Conservation (phyloP, 2,797 vertebrate genomes). For the Eulemur mongoz region DNA sequence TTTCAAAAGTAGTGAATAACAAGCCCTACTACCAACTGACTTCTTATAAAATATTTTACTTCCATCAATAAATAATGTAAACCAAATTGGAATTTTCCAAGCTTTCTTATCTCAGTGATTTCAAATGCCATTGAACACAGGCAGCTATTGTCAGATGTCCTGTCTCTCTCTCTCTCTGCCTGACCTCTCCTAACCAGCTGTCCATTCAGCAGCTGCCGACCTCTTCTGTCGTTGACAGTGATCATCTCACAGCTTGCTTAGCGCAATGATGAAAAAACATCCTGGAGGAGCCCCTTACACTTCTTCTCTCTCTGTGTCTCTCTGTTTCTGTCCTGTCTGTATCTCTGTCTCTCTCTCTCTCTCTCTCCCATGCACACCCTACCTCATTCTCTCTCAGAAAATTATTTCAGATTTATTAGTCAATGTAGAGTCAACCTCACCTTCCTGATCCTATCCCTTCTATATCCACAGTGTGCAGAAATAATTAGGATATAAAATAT, state of each 20-base stretch:
- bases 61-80: constrained; percentile 26
- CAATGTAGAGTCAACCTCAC: not conserved
- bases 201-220: not conserved
- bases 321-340: not conserved
- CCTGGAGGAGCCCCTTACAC: not conserved
- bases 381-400: not conserved
- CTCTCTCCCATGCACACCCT: not conserved
- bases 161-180: not conserved
- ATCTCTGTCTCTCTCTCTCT: not conserved
- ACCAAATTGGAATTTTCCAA: not conserved
- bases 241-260: not conserved
- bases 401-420: not conserved
- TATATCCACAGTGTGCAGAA: not conserved
- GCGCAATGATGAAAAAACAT: not conserved
- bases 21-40: not conserved
- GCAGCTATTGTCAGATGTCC: not conserved
- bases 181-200: not conserved
- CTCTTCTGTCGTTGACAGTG: not conserved
- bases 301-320: not conserved
- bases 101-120: not conserved
- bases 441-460: not conserved
- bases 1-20: not conserved
- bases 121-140: not conserved
- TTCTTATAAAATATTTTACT: constrained; percentile 48
- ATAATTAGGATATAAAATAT: not conserved